Evolutionary conservation across 2,888 invertebrate genomes (phyloP).

Genomic region (Caenorhabditis sp.): DNA sequence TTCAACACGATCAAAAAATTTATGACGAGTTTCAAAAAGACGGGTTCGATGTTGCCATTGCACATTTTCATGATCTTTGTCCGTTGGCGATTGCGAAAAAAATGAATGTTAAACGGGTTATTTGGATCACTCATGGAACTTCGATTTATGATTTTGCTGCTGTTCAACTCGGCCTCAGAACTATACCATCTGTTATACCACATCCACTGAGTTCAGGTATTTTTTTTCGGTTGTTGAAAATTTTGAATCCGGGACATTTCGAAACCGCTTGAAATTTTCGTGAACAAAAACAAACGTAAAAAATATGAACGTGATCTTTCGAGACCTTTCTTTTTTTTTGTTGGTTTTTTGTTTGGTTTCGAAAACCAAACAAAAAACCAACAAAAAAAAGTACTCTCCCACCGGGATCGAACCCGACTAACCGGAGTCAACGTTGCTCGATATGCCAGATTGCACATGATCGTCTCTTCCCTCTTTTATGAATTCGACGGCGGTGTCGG

Average conservation of each 20-base stretch:
- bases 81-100: constrained; percentile 65
- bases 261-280: too few species aligned
- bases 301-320: too few species aligned
- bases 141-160: constrained; percentile 65
- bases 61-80: constrained; percentile 69
- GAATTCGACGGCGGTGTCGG: too few species aligned
- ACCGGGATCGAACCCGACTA: too few species aligned
- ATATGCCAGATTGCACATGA: too few species aligned
- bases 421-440: too few species aligned
- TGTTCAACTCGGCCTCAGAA: constrained; percentile 62
- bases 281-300: too few species aligned
- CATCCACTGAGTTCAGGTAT: constrained; percentile 66
- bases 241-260: neutral
- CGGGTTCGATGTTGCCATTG: constrained; percentile 68
- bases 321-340: too few species aligned
- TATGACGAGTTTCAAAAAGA: constrained; percentile 46
- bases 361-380: too few species aligned
- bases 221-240: neutral
- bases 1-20: constrained; percentile 42
- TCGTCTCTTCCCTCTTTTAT: too few species aligned
- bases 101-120: constrained; percentile 58
- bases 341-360: too few species aligned
- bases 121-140: constrained; percentile 69
- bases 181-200: constrained; percentile 66
- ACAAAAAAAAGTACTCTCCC: neutral